Base-by-base conservation (phyloP, 1,140 invertebrate species). In the Holcopasites calliopsidis region DNA sequence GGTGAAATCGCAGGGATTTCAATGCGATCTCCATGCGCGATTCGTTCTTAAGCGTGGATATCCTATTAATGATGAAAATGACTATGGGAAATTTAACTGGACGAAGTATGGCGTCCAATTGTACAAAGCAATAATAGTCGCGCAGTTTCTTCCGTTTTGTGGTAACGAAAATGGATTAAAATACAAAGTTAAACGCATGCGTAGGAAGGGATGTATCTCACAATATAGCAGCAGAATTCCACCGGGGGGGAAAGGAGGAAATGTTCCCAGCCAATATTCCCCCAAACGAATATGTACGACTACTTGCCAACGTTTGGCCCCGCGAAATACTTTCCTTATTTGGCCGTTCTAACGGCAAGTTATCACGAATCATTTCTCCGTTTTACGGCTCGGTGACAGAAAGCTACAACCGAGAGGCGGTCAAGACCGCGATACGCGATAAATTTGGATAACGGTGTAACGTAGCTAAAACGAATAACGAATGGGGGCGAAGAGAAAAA, bases 371-470 rank as follows among this genome's bases (percentile, higher is more conserved):
- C 7, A 18, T 5, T 70, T 70, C 52, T 60, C 60, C 55, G 18
- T 16, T 78, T 80, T 79, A 50, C 38, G 69, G 47, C 69, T 74
- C 52, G 54, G n/a, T 81, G 70, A 69, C 70, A 49, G 26, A 57
- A 81, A 44, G 35, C 11, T 55, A 61, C 47, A 55, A 35, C 31
- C 3, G 50, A 50, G 47, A 42, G 62, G 38, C 54, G 49, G 28
- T 38, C 31, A n/a, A 28, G 35, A 16, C 49, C 7, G 8, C 1
- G 10, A 3, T 31, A 26, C 13, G 28, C 31, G 38, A 26, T n/a
- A n/a, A n/a, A n/a, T n/a, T n/a, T n/a, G n/a, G n/a, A n/a, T n/a
- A n/a, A n/a, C n/a, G n/a, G n/a, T n/a, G n/a, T n/a, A n/a, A n/a
- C n/a, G n/a, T n/a, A n/a, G n/a, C n/a, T n/a, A n/a, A n/a, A n/a